A percentile compares a stretch with the other conserved stretches of the same genome.
Conservation (phyloP, 2,113 vertebrate species). For the Eretmochelys imbricata region DNA sequence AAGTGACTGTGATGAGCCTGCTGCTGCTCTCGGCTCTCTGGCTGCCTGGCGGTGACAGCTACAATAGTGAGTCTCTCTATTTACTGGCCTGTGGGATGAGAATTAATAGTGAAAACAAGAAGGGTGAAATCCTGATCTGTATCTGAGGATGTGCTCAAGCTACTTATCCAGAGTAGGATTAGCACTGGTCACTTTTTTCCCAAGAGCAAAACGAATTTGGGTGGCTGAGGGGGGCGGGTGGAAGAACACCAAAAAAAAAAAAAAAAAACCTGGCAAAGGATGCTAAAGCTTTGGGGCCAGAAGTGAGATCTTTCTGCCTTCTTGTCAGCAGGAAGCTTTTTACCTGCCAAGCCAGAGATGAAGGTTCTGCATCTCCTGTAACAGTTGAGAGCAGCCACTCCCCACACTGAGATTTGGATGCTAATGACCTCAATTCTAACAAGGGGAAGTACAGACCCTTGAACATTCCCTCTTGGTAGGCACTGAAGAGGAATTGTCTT, state of each 20-base stretch:
- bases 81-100: background rate
- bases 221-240: background rate
- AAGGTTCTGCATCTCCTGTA: background rate
- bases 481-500: background rate
- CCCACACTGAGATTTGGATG: background rate
- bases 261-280: background rate
- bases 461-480: background rate
- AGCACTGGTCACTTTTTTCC: background rate
- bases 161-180: background rate
- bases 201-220: background rate
- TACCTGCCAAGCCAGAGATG: background rate
- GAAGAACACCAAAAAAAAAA: background rate
- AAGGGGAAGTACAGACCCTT: background rate
- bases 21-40: slow-evolving; percentile 37
- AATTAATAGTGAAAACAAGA: background rate
- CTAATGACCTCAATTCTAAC: background rate
- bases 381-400: background rate
- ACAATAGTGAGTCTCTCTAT: slow-evolving; percentile 51
- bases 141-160: accelerated
- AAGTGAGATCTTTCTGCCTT: background rate
- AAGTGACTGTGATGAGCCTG: background rate
- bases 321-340: background rate
- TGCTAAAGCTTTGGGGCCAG: background rate
- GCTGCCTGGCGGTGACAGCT: slow-evolving; percentile 9
- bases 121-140: background rate